Conservation (phyloP, 2,888 invertebrate species). For the Tanypteryx hageni region DNA sequence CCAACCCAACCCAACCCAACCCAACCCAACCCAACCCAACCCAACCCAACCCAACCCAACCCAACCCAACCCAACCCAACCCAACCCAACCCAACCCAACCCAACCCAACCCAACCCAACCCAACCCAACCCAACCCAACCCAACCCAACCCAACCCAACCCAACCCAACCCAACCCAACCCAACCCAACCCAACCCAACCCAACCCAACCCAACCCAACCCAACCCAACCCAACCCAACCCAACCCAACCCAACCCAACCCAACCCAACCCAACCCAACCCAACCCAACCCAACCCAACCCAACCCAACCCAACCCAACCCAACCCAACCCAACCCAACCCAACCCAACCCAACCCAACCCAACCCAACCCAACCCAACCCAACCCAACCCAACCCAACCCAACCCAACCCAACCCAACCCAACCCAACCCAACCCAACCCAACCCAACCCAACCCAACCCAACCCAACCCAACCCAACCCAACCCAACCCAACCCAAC, state of each 20-base stretch:
- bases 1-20: slow-evolving; percentile 35
- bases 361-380: slow-evolving; percentile 48
- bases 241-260: slow-evolving; percentile 48
- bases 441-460: slow-evolving; percentile 48
- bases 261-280: slow-evolving; percentile 48
- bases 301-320: slow-evolving; percentile 48
- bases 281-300: slow-evolving; percentile 48
- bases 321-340: slow-evolving; percentile 48
- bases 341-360: slow-evolving; percentile 48
- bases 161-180: slow-evolving; percentile 48
- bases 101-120: slow-evolving; percentile 37
- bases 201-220: slow-evolving; percentile 48
- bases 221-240: slow-evolving; percentile 48
- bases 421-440: slow-evolving; percentile 48
- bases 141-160: slow-evolving; percentile 48
- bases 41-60: slow-evolving; percentile 48
- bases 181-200: slow-evolving; percentile 48
- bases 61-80: slow-evolving; percentile 48
- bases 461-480: slow-evolving; percentile 48
- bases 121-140: slow-evolving; percentile 19
- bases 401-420: slow-evolving; percentile 48
- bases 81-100: slow-evolving; percentile 48
- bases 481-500: slow-evolving; percentile 48
- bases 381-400: slow-evolving; percentile 48
- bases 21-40: slow-evolving; percentile 37